Conservation (phyloP, 2,113 vertebrate species). For the Saccopteryx bilineata region DNA sequence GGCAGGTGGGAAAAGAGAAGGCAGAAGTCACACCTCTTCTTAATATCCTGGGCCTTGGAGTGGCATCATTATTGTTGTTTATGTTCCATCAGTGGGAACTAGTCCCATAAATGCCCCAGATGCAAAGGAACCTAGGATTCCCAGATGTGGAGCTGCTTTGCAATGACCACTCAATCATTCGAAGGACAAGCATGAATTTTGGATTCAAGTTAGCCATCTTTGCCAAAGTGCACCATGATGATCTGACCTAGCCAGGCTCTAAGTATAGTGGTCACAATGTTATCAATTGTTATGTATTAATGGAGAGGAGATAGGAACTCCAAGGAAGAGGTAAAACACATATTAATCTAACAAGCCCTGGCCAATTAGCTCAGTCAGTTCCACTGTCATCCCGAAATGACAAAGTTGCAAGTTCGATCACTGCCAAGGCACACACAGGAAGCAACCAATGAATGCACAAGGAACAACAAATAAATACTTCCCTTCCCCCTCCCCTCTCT, state of each 20-base stretch:
- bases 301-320: not conserved
- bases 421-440: too few species aligned
- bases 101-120: not conserved
- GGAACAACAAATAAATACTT: too few species aligned
- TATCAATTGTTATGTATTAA: not conserved
- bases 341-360: not conserved
- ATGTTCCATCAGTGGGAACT: not conserved
- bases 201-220: not conserved
- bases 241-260: not conserved
- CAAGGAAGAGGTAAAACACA: not conserved
- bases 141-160: not conserved
- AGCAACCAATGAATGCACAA: too few species aligned
- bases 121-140: not conserved
- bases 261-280: not conserved
- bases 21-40: not conserved
- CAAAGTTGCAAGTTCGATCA: too few species aligned
- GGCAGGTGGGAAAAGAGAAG: constrained; percentile 43
- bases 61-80: constrained; percentile 27
- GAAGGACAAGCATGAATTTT: not conserved
- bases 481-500: too few species aligned
- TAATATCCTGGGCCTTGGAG: not conserved
- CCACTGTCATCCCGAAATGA: too few species aligned
- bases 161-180: not conserved
- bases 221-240: not conserved
- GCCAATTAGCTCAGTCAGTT: too few species aligned